Conservation (phyloP, 2,888 invertebrate species). For the Patella ulyssiponensis region DNA sequence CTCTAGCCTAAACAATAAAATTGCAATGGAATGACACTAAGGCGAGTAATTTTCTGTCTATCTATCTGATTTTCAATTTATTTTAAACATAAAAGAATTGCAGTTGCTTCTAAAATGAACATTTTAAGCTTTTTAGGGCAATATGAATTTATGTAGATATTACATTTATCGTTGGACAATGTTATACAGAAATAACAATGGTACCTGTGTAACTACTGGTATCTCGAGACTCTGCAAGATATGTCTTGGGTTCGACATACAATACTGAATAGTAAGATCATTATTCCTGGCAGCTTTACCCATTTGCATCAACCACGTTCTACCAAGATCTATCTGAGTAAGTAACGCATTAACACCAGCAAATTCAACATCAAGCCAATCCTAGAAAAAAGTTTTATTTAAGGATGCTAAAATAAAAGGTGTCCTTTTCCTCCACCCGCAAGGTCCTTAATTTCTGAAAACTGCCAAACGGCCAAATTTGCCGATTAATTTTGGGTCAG, state of each 20-base stretch:
- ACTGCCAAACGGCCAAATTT: too few species aligned
- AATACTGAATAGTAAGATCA: slow-evolving; percentile 61
- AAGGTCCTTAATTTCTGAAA: too few species aligned
- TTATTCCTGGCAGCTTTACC: slow-evolving; percentile 53
- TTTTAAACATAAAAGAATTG: too few species aligned
- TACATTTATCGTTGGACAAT: background rate
- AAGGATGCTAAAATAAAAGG: too few species aligned
- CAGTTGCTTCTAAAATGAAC: too few species aligned
- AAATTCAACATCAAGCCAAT: slow-evolving; percentile 62
- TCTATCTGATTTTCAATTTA: too few species aligned
- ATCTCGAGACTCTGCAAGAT: slow-evolving; percentile 54
- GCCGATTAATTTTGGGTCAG: too few species aligned
- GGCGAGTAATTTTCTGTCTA: too few species aligned
- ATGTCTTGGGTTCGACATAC: slow-evolving; percentile 59
- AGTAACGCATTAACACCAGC: slow-evolving; percentile 47
- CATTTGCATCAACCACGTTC: slow-evolving; percentile 62
- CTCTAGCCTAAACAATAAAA: slow-evolving; percentile 39
- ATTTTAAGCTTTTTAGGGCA: background rate
- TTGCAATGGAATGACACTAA: too few species aligned
- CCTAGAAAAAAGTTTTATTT: slow-evolving; percentile 40
- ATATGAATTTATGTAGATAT: background rate
- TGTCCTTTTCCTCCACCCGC: too few species aligned
- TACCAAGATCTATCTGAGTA: slow-evolving; percentile 48
- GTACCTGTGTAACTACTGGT: slow-evolving; percentile 58
- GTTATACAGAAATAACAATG: background rate